These are phyloP conservation scores for Phortica magna DNA, from an alignment of 2,888 invertebrate genomes.

Conservation along the genomic window DNA sequence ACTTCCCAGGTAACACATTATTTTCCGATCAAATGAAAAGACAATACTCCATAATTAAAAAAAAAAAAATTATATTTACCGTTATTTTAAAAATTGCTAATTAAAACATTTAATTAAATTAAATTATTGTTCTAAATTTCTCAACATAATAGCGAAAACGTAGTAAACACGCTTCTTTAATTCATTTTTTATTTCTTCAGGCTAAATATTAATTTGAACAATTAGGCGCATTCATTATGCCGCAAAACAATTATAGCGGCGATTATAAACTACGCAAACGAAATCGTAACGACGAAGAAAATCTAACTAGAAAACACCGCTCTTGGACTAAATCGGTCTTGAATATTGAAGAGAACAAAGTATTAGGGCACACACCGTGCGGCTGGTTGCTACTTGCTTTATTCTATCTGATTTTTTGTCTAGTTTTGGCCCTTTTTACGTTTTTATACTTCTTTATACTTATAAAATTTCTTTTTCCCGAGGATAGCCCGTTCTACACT, in stretches of 20 bases:
- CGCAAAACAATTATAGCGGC: conserved; percentile 33
- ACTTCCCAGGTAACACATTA: too few relatives aligned
- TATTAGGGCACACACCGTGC: conserved; percentile 50
- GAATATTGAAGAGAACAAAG: conserved; percentile 48
- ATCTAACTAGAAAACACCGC: conserved; percentile 43
- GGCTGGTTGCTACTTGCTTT: conserved; percentile 50
- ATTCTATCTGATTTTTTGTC: conserved; percentile 51
- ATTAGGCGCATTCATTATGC: too few relatives aligned
- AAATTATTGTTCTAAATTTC: not conserved
- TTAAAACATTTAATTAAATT: not conserved
- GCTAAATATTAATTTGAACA: too few relatives aligned
- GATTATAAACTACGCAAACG: conserved; percentile 53
- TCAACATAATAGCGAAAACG: too few relatives aligned
- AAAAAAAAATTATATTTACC: too few relatives aligned
- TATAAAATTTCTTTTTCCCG: not conserved
- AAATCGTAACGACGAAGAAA: conserved; percentile 49
- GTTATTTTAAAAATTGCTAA: too few relatives aligned
- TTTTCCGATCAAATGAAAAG: too few relatives aligned
- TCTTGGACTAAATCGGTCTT: conserved; percentile 59
- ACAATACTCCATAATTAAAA: too few relatives aligned
- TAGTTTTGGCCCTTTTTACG: not conserved
- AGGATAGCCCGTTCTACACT: conserved; percentile 28
- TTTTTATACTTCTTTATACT: not conserved
- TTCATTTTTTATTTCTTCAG: too few relatives aligned
- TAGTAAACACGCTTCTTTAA: too few relatives aligned